Percentiles rank a stretch among this genome's conserved stretches.
Evolutionary conservation across 2,888 invertebrate species (phyloP).

Genomic region (Phoronis australis): DNA sequence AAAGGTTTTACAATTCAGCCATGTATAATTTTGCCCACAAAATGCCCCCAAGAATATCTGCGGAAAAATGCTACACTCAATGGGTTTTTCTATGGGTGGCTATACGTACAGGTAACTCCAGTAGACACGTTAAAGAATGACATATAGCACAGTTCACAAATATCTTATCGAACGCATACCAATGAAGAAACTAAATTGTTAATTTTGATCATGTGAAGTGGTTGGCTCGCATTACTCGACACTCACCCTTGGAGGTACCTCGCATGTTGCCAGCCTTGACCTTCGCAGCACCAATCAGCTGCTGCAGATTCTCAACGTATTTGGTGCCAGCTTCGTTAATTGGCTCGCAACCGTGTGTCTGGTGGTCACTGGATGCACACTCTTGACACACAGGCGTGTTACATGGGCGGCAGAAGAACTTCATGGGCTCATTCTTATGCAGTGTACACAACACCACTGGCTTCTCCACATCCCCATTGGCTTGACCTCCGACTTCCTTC

Average conservation of each 20-base stretch:
- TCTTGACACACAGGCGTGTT: constrained; percentile 90
- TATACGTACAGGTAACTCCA: too few species aligned
- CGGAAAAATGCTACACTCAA: too few species aligned
- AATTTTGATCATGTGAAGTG: too few species aligned
- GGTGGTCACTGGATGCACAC: constrained; percentile 74
- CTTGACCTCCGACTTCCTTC: constrained; percentile 18
- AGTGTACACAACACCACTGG: constrained; percentile 73
- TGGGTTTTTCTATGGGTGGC: too few species aligned
- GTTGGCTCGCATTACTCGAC: too few species aligned
- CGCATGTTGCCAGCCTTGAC: constrained; percentile 83
- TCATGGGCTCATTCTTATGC: constrained; percentile 84
- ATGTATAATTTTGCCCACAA: too few species aligned
- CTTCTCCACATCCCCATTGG: constrained; percentile 36
- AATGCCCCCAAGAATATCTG: too few species aligned
- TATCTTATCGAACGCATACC: too few species aligned
- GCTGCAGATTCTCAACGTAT: constrained; percentile 72
- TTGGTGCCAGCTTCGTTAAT: constrained; percentile 55
- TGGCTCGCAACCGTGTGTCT: constrained; percentile 43
- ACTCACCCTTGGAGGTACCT: constrained; percentile 73
- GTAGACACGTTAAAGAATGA: too few species aligned
- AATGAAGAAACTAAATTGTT: too few species aligned
- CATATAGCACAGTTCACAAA: too few species aligned
- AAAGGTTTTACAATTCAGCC: too few species aligned
- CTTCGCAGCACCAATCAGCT: constrained; percentile 74
- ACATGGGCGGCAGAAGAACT: constrained; percentile 92